Evolutionary conservation across 2,797 vertebrate species (phyloP), one percentile per base, ranked within the genome.

Genomic region (Lacerta bilineata): DNA sequence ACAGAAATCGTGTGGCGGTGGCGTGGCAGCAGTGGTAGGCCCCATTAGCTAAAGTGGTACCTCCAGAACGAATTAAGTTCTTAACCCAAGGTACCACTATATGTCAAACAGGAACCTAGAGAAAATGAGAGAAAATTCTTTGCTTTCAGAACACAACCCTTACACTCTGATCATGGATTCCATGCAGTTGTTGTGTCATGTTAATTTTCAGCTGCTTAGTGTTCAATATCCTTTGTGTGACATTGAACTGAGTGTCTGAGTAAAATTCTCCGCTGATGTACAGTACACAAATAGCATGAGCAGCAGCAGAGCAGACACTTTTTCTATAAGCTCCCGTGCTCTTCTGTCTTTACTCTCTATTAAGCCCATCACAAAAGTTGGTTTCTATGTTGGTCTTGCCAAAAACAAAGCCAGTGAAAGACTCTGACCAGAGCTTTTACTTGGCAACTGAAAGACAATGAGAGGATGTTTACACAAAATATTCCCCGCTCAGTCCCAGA

Each of bases 281-380:
- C 79, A 84, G 55, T 36, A 91, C 43, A 68, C 75, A 87, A 86
- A 84, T 84, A 69, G 43, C 50, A 39, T 68, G n/a, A 89, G 33
- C 76, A 61, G 10, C 36, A 20, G 5, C 6, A 41, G 39, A 25
- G 15, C 41, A 8, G 84, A 20, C 27, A 66, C 18, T 83, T 80
- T 80, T n/a, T 74, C 11, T 59, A 4, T 36, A 74, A 23, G 61
- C 6, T 77, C 27, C 13, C 10, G 10, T 68, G 1, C 36, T 36
- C 55, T 61, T 61, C 15, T 41, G 7, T 61, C 23, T 41, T 15
- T 59, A 18, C 13, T 85, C 13, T 85, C 25, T 61, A 2, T 9
- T 83, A 8, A 61, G 18, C 33, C 33, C 25, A 5, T 74, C n/a
- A 76, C 25, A 61, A 29, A 64, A 15, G 17, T 76, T 43, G 8